Percentiles rank a stretch among this genome's conserved stretches.
Evolutionary conservation across 2,888 invertebrate genomes (phyloP).

Genomic region (Venustoraphidia nigricollis): DNA sequence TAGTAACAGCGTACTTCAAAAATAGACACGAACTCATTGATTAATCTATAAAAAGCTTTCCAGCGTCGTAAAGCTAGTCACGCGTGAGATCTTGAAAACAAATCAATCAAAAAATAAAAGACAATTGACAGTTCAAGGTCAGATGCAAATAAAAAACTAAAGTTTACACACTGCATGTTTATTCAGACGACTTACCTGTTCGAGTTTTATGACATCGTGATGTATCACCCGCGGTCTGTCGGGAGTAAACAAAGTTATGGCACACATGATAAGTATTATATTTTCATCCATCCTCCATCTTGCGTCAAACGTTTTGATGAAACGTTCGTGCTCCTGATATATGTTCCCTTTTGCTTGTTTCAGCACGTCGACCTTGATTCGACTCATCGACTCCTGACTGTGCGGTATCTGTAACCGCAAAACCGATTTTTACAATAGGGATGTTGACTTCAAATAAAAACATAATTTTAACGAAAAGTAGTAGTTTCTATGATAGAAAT

Average conservation of each 20-base stretch:
- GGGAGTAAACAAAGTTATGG: conserved; percentile 82
- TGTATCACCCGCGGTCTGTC: conserved; percentile 66
- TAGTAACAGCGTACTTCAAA: too few species aligned
- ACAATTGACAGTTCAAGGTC: conserved; percentile 6
- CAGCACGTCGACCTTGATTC: conserved; percentile 75
- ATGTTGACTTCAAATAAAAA: too few species aligned
- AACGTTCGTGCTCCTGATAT: conserved; percentile 73
- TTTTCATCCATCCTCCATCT: conserved; percentile 78
- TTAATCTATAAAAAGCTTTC: too few species aligned
- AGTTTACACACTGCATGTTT: not conserved
- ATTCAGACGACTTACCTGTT: conserved; percentile 43
- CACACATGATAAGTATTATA: conserved; percentile 79
- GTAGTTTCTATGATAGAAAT: too few species aligned
- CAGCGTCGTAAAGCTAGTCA: not conserved
- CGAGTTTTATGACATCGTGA: conserved; percentile 66
- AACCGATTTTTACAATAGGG: too few species aligned
- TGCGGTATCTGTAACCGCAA: conserved; percentile 51
- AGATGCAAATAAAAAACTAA: conserved; percentile 1
- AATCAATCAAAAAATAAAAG: conserved; percentile 4
- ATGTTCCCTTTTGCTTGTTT: conserved; percentile 83
- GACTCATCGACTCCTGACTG: conserved; percentile 55
- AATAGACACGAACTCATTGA: too few species aligned
- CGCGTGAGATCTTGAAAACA: conserved; percentile 1
- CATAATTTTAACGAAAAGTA: too few species aligned
- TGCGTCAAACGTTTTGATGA: conserved; percentile 71